phyloP scores from a whole-genome alignment of 2,113 vertebrate species.

The Cnemophilus loriae region DNA sequence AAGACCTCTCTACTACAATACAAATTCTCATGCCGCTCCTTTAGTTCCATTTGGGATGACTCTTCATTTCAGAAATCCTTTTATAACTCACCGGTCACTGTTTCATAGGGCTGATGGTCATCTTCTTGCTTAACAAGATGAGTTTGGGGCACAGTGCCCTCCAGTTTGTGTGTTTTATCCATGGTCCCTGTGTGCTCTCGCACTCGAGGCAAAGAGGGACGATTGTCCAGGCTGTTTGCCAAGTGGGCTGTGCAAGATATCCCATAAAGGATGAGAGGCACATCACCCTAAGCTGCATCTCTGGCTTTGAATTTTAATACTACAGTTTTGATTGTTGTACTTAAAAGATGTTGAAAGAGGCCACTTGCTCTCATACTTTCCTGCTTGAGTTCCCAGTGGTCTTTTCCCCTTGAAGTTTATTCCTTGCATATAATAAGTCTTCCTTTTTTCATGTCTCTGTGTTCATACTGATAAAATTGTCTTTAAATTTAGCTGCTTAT shows the following conservation, averaged over 20 bases:
- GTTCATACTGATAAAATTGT: slow-evolving; percentile 4
- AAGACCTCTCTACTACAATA: neutral
- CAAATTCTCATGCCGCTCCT: neutral
- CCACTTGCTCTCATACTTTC: neutral
- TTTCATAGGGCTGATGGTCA: neutral
- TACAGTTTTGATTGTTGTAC: neutral
- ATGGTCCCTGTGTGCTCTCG: neutral
- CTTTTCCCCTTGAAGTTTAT: neutral
- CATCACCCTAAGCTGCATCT: neutral
- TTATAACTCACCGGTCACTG: neutral
- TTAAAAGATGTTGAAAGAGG: neutral
- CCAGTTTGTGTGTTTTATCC: neutral
- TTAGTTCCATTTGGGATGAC: neutral
- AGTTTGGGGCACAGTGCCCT: neutral
- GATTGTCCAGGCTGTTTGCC: neutral
- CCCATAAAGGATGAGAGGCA: neutral
- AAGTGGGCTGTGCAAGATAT: neutral
- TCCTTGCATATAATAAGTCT: neutral
- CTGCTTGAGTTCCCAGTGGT: neutral
- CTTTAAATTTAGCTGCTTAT: neutral
- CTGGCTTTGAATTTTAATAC: neutral
- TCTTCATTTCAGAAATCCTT: neutral
- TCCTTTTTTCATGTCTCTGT: neutral
- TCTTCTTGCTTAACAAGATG: neutral
- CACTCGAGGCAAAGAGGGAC: neutral